Conservation (phyloP, 2,797 vertebrate species). For the Lagocephalus sceleratus region DNA sequence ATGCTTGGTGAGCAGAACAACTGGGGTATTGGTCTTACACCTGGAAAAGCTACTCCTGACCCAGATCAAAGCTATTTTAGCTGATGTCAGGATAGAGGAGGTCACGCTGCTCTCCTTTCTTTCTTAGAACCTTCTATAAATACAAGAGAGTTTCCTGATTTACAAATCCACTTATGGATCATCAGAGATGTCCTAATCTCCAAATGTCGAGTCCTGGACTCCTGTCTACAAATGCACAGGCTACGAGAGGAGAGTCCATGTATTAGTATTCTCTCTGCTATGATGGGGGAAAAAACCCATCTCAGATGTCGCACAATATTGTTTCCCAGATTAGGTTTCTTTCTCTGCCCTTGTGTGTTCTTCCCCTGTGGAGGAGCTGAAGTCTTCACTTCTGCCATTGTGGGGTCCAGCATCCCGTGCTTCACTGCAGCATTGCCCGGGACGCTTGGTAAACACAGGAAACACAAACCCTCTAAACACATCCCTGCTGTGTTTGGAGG, state of each 20-base stretch:
- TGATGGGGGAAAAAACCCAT: slow-evolving; percentile 37
- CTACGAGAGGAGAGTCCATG: slow-evolving; percentile 22
- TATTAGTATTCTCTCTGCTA: slow-evolving; percentile 37
- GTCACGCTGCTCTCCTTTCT: slow-evolving; percentile 42
- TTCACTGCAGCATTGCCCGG: slow-evolving; percentile 49
- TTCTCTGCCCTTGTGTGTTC: slow-evolving; percentile 31
- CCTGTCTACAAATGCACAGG: slow-evolving; percentile 19
- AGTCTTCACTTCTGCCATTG: slow-evolving; percentile 44
- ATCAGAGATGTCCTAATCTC: slow-evolving; percentile 37
- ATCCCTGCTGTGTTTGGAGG: slow-evolving; percentile 60
- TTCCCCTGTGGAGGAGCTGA: slow-evolving; percentile 24
- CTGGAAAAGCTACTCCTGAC: slow-evolving; percentile 33
- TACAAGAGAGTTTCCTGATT: slow-evolving; percentile 47
- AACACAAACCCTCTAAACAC: slow-evolving; percentile 63
- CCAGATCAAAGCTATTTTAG: slow-evolving; percentile 24
- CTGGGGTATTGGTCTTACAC: slow-evolving; percentile 42
- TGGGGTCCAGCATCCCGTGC: slow-evolving; percentile 52
- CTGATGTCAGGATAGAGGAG: slow-evolving; percentile 42
- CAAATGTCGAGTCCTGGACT: slow-evolving; percentile 30
- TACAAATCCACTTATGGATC: slow-evolving; percentile 60
- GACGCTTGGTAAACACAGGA: slow-evolving; percentile 64
- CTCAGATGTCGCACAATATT: slow-evolving; percentile 46
- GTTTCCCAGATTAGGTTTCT: slow-evolving; percentile 46
- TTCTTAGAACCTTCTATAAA: slow-evolving; percentile 55
- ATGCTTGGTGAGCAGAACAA: slow-evolving; percentile 11